These are phyloP conservation scores for Cololabis saira DNA, from an alignment of 2,113 vertebrate species.

Conservation along the genomic window DNA sequence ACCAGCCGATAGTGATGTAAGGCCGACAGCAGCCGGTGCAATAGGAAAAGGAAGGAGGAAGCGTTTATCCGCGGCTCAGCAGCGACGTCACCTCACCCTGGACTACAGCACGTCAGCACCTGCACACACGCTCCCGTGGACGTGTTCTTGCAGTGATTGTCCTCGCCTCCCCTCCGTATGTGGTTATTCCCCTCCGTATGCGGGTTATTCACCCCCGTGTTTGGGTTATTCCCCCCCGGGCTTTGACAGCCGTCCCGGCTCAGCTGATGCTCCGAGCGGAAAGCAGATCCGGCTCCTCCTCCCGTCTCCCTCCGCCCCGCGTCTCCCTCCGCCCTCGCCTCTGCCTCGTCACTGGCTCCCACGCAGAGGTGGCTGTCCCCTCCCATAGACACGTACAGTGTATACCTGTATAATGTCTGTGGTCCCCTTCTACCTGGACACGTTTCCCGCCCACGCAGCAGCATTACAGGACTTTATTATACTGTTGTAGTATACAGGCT, in stretches of 20 bases:
- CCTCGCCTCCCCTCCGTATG: neutral
- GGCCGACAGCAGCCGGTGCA: conserved; percentile 18
- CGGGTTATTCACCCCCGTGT: neutral
- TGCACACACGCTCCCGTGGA: neutral
- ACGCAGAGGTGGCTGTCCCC: neutral
- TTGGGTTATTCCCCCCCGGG: neutral
- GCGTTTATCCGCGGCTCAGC: neutral
- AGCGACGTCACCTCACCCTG: neutral
- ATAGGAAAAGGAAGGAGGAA: conserved; percentile 27
- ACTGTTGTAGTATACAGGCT: too few species aligned
- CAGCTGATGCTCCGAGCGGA: conserved; percentile 2
- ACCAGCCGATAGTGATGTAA: conserved; percentile 50
- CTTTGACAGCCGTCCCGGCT: conserved; percentile 21
- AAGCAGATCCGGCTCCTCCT: conserved; percentile 19
- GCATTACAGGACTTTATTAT: too few species aligned
- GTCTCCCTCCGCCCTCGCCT: too few species aligned
- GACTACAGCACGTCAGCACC: fast-evolving
- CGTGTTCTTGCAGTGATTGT: fast-evolving
- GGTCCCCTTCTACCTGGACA: conserved; percentile 43
- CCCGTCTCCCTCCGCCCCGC: neutral
- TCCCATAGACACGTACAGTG: too few species aligned
- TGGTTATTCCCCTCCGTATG: neutral
- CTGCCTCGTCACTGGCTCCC: neutral
- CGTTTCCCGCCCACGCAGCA: too few species aligned
- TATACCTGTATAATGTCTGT: too few species aligned